Conservation (phyloP, 2,888 invertebrate species). For the Actias luna region DNA sequence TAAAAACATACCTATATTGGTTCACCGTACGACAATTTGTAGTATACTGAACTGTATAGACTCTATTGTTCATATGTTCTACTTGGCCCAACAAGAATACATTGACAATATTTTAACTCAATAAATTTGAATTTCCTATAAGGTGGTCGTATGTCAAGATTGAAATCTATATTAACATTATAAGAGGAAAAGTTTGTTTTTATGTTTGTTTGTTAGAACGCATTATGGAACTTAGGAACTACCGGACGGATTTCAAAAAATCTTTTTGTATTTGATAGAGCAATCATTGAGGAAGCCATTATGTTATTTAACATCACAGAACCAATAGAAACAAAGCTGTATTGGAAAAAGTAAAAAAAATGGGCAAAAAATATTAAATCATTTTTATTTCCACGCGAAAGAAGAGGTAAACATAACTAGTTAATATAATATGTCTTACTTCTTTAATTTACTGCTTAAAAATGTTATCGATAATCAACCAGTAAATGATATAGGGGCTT, state of each 20-base stretch:
- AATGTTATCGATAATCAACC: constrained; percentile 11
- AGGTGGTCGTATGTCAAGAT: neutral
- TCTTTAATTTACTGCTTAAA: constrained; percentile 14
- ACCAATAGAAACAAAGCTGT: no score
- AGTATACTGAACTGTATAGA: constrained; percentile 34
- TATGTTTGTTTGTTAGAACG: no score
- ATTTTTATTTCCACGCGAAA: no score
- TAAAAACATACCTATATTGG: constrained; percentile 32
- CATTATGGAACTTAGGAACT: no score
- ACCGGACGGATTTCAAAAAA: no score
- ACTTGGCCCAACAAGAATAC: constrained; percentile 37
- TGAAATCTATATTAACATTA: neutral
- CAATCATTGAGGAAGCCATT: no score
- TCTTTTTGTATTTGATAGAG: no score
- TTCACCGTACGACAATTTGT: constrained; percentile 31
- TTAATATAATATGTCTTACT: neutral
- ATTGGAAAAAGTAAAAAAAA: no score
- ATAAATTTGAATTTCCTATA: constrained; percentile 40
- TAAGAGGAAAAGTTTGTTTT: no score
- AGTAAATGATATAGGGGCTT: constrained; percentile 16
- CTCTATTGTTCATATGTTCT: constrained; percentile 39
- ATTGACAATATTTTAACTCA: constrained; percentile 38
- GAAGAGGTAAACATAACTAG: no score
- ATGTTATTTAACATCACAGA: no score
- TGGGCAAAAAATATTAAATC: no score